Evolutionary conservation across 92 coral and sea anemone species (phyloP).

Genomic region (Bergia sp.): DNA sequence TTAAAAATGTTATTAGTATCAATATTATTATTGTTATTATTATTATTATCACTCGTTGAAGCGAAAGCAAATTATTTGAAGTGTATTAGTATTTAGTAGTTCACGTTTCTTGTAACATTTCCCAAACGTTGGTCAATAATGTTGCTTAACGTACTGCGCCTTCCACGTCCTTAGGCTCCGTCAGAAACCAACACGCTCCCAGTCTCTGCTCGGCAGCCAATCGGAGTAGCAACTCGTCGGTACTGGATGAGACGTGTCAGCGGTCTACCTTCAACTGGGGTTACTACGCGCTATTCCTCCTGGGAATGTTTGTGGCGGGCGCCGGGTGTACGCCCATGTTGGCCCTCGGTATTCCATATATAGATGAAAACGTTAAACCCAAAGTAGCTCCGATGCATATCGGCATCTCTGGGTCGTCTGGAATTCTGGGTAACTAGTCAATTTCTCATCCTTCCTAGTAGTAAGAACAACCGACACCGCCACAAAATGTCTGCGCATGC

Average conservation of each 20-base stretch:
- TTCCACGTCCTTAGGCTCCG: not conserved
- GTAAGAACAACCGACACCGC: too few species aligned
- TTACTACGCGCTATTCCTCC: conserved; percentile 62
- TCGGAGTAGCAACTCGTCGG: not conserved
- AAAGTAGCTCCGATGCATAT: conserved; percentile 79
- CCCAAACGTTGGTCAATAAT: too few species aligned
- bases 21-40: too few species aligned
- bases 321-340: conserved; percentile 78
- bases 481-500: too few species aligned
- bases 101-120: too few species aligned
- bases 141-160: too few species aligned
- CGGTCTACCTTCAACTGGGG: not conserved
- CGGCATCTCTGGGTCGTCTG: conserved; percentile 66
- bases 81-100: too few species aligned
- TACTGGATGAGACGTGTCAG: not conserved
- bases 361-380: conserved; percentile 82
- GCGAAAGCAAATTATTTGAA: too few species aligned
- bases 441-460: too few species aligned
- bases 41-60: too few species aligned
- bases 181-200: not conserved
- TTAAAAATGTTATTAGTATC: too few species aligned
- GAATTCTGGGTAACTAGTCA: conserved; percentile 48
- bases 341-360: conserved; percentile 71
- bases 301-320: conserved; percentile 80
- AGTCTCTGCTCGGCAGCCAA: not conserved